A percentile compares a stretch with the other conserved stretches of the same genome.
These are phyloP conservation scores for Merodon equestris DNA, from an alignment of 2,888 invertebrate genomes.

Conservation along the genomic window DNA sequence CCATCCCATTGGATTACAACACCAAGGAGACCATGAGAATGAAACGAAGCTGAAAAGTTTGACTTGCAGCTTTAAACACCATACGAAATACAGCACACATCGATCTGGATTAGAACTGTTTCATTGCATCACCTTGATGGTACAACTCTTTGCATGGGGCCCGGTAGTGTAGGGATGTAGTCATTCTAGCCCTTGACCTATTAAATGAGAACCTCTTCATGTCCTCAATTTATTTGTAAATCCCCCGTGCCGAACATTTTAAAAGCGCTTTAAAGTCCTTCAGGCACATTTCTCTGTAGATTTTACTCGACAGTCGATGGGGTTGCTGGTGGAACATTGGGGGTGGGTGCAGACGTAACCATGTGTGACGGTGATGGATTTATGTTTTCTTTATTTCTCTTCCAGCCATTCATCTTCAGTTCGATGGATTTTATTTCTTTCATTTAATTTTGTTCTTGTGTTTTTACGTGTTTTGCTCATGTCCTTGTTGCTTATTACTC, in stretches of 20 bases:
- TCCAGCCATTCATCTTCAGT: conserved; percentile 1
- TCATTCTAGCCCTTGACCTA: conserved; percentile 66
- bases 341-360: background rate
- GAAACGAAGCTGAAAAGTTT: conserved; percentile 14
- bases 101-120: conserved; percentile 49
- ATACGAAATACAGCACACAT: conserved; percentile 50
- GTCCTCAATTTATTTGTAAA: conserved; percentile 26
- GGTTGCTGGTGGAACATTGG: too few relatives aligned
- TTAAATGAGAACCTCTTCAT: conserved; percentile 54
- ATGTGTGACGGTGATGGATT: conserved; percentile 20
- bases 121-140: conserved; percentile 26
- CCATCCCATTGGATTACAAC: too few relatives aligned
- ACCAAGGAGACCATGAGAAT: too few relatives aligned
- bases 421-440: conserved; percentile 12
- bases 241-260: background rate
- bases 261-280: conserved; percentile 19
- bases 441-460: too few relatives aligned
- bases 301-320: too few relatives aligned
- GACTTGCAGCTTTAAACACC: conserved; percentile 46
- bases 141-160: background rate
- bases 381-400: conserved; percentile 6
- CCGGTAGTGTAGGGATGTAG: conserved; percentile 53
- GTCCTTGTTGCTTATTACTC: background rate
- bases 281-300: conserved; percentile 10
- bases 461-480: conserved; percentile 31